Conservation (phyloP, 2,797 vertebrate genomes). For the Neosilurus mollespiculum region DNA sequence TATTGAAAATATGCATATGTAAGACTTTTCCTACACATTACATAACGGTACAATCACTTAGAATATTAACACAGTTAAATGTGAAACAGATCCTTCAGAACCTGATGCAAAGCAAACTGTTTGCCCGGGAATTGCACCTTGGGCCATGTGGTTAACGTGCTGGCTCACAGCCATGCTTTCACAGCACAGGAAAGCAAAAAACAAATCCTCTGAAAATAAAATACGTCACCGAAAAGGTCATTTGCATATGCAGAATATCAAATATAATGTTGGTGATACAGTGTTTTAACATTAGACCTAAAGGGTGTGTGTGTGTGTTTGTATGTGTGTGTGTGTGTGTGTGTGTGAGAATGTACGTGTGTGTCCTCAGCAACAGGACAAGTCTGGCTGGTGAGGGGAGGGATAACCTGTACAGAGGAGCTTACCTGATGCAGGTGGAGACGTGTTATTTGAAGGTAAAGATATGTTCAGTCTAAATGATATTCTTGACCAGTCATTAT, state of each 20-base stretch:
- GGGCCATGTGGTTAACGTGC: conserved; percentile 44
- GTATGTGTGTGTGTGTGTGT: conserved; percentile 41
- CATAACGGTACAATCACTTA: conserved; percentile 83
- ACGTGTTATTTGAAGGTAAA: conserved; percentile 40
- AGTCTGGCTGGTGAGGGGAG: conserved; percentile 57
- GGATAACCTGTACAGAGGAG: conserved; percentile 55
- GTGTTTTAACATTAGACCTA: conserved; percentile 45
- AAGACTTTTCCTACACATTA: conserved; percentile 82
- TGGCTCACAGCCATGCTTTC: conserved; percentile 58
- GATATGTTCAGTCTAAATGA: conserved; percentile 44
- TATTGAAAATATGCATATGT: conserved; percentile 87
- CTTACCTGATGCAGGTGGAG: conserved; percentile 57
- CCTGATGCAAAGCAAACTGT: conserved; percentile 63
- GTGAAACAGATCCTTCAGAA: conserved; percentile 65
- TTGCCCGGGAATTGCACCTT: conserved; percentile 41
- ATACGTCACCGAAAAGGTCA: conserved; percentile 55
- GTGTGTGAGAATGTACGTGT: conserved; percentile 37
- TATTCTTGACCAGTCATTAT: conserved; percentile 56
- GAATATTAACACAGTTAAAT: conserved; percentile 76
- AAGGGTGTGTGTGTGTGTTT: conserved; percentile 40
- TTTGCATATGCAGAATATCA: conserved; percentile 62
- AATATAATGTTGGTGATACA: conserved; percentile 60
- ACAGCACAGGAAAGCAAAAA: conserved; percentile 54
- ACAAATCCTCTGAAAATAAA: conserved; percentile 53
- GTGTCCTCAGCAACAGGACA: conserved; percentile 50